Percentiles rank a stretch among this genome's conserved stretches.
These are phyloP conservation scores for Anthoscopus minutus DNA, from an alignment of 2,113 vertebrate species.

Conservation along the genomic window DNA sequence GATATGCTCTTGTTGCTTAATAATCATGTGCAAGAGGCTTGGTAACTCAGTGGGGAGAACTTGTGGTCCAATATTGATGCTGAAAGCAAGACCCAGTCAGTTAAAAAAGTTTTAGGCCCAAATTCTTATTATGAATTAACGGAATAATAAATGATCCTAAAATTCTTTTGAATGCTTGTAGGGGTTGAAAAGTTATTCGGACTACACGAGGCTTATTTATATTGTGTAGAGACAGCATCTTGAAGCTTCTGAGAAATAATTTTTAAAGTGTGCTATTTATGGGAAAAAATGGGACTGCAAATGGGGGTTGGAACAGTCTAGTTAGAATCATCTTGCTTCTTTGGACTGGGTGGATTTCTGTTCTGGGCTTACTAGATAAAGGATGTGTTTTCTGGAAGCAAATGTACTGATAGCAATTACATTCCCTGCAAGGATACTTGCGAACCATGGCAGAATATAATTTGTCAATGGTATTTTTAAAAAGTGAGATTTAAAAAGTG, in stretches of 20 bases:
- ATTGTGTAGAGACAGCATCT: not conserved
- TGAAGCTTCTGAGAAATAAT: not conserved
- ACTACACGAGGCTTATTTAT: not conserved
- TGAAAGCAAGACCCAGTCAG: not conserved
- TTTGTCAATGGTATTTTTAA: not conserved
- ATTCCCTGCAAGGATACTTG: not conserved
- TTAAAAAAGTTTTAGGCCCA: not conserved
- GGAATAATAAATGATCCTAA: not conserved
- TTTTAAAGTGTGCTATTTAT: not conserved
- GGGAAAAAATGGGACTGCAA: not conserved
- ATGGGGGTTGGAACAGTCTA: not conserved
- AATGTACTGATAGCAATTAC: not conserved
- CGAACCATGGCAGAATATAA: not conserved
- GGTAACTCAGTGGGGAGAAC: not conserved
- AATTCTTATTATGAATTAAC: not conserved
- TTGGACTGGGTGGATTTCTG: not conserved
- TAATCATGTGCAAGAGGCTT: fast-evolving
- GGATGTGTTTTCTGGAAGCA: not conserved
- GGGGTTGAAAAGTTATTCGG: not conserved
- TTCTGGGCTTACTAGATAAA: not conserved
- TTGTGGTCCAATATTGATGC: not conserved
- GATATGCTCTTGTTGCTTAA: not conserved
- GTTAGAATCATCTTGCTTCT: not conserved
- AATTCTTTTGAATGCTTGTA: not conserved
- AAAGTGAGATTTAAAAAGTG: not conserved